Conservation (phyloP, 2,113 vertebrate species). For the Notiomystis cincta region DNA sequence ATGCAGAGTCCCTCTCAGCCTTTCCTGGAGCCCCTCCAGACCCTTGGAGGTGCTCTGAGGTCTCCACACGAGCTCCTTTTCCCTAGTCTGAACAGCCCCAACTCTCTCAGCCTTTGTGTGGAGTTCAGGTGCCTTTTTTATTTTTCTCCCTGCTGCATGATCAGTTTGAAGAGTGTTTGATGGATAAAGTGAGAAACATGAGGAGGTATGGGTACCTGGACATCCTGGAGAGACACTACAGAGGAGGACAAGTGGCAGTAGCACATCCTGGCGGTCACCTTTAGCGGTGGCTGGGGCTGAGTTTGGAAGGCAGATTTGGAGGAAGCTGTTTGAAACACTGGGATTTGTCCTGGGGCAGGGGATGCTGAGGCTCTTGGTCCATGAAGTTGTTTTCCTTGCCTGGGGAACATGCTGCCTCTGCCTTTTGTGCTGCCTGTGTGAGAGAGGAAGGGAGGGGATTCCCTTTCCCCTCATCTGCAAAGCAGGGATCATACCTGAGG, state of each 20-base stretch:
- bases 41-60: background rate
- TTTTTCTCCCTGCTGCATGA: fast-evolving
- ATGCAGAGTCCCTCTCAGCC: background rate
- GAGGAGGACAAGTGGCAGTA: background rate
- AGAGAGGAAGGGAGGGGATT: background rate
- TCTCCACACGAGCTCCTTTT: background rate
- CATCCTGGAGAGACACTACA: background rate
- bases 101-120: background rate
- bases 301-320: background rate
- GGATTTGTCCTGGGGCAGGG: background rate
- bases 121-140: background rate
- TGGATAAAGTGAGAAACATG: background rate
- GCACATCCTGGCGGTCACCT: background rate
- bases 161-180: background rate
- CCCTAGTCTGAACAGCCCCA: background rate
- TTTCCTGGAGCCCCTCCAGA: background rate
- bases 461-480: background rate
- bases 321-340: background rate
- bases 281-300: background rate
- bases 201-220: fast-evolving
- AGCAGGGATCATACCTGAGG: background rate
- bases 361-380: background rate
- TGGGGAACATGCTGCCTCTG: background rate
- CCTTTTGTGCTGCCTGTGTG: background rate
- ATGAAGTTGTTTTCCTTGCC: background rate